Conservation (phyloP, 2,113 vertebrate genomes). For the Alligator mississippiensis region DNA sequence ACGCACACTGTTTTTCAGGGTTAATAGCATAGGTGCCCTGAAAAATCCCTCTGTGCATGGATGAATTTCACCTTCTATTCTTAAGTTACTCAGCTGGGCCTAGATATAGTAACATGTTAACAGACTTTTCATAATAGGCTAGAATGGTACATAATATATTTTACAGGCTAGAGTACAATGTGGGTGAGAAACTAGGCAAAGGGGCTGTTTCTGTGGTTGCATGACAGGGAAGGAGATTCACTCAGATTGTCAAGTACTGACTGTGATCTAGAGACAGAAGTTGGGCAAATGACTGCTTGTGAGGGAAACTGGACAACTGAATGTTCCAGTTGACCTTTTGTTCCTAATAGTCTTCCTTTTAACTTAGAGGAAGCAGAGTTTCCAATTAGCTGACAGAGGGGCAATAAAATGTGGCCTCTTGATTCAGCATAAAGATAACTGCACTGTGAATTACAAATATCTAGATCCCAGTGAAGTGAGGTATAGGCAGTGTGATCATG, state of each 20-base stretch:
- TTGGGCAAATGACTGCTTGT: background rate
- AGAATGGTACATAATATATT: background rate
- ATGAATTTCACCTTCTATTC: background rate
- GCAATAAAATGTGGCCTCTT: background rate
- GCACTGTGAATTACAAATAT: accelerated
- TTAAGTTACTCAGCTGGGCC: background rate
- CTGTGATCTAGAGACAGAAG: background rate
- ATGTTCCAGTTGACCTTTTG: background rate
- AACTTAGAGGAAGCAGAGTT: background rate
- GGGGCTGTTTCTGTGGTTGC: background rate
- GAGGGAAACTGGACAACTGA: background rate
- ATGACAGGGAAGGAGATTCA: background rate
- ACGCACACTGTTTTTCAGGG: background rate
- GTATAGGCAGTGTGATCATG: accelerated
- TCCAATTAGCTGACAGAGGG: background rate
- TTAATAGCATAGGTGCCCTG: background rate
- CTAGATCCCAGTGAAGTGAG: background rate
- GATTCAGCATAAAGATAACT: background rate
- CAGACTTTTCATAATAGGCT: background rate
- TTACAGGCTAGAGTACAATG: background rate
- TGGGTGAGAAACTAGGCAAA: background rate
- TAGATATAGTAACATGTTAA: background rate
- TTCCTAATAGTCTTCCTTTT: background rate
- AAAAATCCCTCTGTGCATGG: background rate
- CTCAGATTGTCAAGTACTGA: background rate